Conservation (phyloP, 2,113 vertebrate species). For the Pseudorectes ferrugineus region DNA sequence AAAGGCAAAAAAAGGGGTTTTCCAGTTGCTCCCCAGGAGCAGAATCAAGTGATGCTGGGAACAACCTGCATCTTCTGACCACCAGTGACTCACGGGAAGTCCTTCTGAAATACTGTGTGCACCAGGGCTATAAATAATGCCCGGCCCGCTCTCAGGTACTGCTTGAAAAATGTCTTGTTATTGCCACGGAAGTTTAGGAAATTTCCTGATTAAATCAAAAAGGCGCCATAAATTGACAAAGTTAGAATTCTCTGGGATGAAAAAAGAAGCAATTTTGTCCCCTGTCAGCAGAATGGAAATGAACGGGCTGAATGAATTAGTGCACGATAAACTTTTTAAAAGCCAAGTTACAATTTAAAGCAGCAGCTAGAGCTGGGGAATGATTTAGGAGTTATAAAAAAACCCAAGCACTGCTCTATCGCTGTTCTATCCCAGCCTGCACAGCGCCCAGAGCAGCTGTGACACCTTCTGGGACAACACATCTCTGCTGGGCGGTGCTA, state of each 20-base stretch:
- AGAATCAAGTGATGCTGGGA: not conserved
- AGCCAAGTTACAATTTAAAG: constrained; percentile 31
- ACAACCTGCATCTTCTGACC: rapidly evolving
- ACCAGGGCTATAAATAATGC: not conserved
- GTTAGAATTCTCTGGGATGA: constrained; percentile 1
- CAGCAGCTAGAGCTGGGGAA: not conserved
- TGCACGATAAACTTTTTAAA: constrained; percentile 34
- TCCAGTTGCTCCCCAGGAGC: not conserved
- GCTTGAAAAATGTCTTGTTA: not conserved
- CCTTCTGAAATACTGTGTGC: not conserved
- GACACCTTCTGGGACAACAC: not conserved
- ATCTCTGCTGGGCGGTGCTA: not conserved
- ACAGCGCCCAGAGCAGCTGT: not conserved
- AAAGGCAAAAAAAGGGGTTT: not conserved
- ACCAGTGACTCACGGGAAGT: no score
- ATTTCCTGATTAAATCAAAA: constrained; percentile 45
- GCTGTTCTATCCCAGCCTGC: not conserved
- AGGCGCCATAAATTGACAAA: not conserved
- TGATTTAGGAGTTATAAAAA: not conserved
- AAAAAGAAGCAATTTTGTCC: constrained; percentile 13
- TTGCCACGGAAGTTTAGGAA: constrained; percentile 13
- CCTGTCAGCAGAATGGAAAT: constrained; percentile 58
- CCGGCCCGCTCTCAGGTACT: not conserved
- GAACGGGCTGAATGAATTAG: constrained; percentile 26
- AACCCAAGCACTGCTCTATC: not conserved